Evolutionary conservation across 2,888 invertebrate genomes (phyloP), one percentile per base, ranked within the genome.

Genomic region (Drosophila borealis): DNA sequence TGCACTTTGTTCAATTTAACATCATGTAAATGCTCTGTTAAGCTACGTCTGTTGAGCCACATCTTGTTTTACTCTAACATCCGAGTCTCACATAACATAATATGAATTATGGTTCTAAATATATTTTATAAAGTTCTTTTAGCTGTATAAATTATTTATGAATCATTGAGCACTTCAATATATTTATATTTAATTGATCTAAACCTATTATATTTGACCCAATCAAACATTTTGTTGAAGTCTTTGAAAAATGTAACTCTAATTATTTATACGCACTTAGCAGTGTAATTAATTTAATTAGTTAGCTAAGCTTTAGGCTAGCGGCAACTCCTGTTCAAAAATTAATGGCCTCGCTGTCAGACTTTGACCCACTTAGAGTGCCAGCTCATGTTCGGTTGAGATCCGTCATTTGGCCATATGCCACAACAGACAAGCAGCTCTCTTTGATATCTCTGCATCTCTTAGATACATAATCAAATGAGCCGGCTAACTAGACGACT

Each of bases 361-460:
- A 70, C 81, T 89, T 87, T 82, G 81, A 82, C 81, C 81, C 53
- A 82, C 81, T 89, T 82, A 17, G 66, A 54, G 44, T 70, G 85
- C 67, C 82, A 81, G 74, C 80, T 68, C 80, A 75, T 81, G 59
- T 57, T 78, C 21, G 41, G 54, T 63, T 59, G 34, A 66, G 66
- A 75, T 70, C 46, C 63, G 63, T 60, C 60, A 64, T 63, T 56
- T 48, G 44, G 46, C 61, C 63, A 57, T 55, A 57, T 56, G 57
- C 64, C 25, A 25, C 21, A 48, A 25, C 21, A 48, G 36, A 71
- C 49, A 49, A 56, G 50, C 65, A 44, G 74, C 79, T 74, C 63
- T 61, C 57, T 63, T 45, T 29, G 29, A 42, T 78, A 74, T 78
- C 79, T 74, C 25, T 54, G 66, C 59, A 78, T 83, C 78, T 87